Conservation (phyloP, 2,888 invertebrate genomes). For the Octonoba sinensis region DNA sequence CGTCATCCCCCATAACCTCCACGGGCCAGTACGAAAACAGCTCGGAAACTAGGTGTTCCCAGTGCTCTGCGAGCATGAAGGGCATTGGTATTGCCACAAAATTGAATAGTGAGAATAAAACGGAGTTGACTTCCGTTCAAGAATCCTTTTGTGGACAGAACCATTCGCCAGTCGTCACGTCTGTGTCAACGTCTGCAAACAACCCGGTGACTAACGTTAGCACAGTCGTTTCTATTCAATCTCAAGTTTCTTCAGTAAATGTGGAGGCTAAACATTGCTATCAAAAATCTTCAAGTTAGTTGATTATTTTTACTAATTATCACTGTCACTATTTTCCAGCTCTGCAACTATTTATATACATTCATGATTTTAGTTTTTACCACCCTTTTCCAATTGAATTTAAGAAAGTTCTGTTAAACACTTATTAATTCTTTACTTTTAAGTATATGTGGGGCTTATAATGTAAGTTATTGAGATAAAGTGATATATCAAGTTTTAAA, state of each 20-base stretch:
- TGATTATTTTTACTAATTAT: slow-evolving; percentile 19
- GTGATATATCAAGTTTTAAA: no score
- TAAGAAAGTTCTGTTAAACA: no score
- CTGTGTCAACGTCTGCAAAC: slow-evolving; percentile 29
- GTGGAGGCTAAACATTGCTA: slow-evolving; percentile 24
- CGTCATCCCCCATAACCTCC: background rate
- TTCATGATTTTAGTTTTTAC: background rate
- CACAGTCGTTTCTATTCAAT: slow-evolving; percentile 17
- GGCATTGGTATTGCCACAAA: slow-evolving; percentile 27
- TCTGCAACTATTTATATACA: background rate
- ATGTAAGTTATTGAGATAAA: background rate
- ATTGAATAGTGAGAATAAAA: slow-evolving; percentile 10
- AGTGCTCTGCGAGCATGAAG: slow-evolving; percentile 46
- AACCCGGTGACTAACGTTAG: slow-evolving; percentile 16
- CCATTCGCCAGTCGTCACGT: slow-evolving; percentile 18
- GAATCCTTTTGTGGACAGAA: background rate
- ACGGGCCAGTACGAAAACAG: slow-evolving; percentile 3
- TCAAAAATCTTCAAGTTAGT: slow-evolving; percentile 54
- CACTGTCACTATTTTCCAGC: background rate
- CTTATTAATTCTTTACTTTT: no score
- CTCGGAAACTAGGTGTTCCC: slow-evolving; percentile 39
- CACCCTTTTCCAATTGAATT: no score
- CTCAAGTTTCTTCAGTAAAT: slow-evolving; percentile 12
- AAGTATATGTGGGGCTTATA: background rate
- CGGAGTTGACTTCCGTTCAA: background rate